Evolutionary conservation across 2,888 invertebrate genomes (phyloP), one percentile per base, ranked within the genome.

Genomic region (Melolontha melolontha): DNA sequence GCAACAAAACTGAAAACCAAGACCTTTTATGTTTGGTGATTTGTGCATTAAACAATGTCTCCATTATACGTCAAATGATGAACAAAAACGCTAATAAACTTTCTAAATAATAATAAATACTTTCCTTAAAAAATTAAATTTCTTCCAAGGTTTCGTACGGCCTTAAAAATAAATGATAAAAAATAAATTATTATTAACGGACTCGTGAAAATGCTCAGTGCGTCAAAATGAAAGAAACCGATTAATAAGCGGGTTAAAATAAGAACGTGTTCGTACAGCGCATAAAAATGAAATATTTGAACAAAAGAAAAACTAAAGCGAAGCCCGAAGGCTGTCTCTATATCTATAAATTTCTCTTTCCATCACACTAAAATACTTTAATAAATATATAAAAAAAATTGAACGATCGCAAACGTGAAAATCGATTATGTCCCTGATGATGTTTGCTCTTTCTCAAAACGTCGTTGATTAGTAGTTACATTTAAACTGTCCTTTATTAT

Each of bases 61-160:
- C 34, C 7, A 6, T 34, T 34, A 6, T 6, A 6, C 34, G 6
- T 34, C 34, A 34, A 41, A 41, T 11, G 16, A 50, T 12, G 27
- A 44, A 7, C 7, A 27, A 27, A 27, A 57, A 42, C 17, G 7
- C n/a, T 22, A 12, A 59, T n/a, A 17, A 55, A 5, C 51, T 54
- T 54, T 52, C 52, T 39, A 52, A 34, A 52, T 49, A 27, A 10
- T 8, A 44, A 59, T 29, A 14, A 44, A 44, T 44, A 10, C 12
- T 55, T 27, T 47, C 44, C 27, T 29, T 16, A 62, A 51, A 22
- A 62, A 66, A 22, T 39, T 12, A 52, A 44, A 52, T 41, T 52
- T 54, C 55, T 67, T 64, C 54, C 64, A 44, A 77, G 78, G 78
- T 78, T 79, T 72, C 73, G 73, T 69, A 79, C 76, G 79, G 78